Evolutionary conservation across 2,113 vertebrate genomes (phyloP).

Genomic region (Ceyx margarethae): DNA sequence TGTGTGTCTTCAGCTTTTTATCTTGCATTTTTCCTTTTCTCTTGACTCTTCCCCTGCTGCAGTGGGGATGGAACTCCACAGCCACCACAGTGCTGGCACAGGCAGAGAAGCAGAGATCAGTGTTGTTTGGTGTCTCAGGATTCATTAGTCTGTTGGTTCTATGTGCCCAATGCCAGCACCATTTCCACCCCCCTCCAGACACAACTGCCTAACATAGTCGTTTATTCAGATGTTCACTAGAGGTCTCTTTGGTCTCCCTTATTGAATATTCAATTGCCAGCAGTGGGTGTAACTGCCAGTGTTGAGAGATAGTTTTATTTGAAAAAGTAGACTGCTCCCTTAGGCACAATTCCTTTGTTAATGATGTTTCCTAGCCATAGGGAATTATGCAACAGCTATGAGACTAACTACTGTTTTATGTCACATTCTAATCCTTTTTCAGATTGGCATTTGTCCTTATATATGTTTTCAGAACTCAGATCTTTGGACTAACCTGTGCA

Average conservation of each 20-base stretch:
- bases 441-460: constrained; percentile 2
- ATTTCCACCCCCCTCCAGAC: background rate
- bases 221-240: background rate
- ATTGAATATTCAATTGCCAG: background rate
- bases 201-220: background rate
- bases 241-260: background rate
- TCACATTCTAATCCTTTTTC: background rate
- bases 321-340: background rate
- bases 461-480: background rate
- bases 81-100: fast-evolving
- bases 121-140: background rate
- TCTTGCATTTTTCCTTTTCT: background rate
- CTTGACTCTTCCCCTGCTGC: background rate
- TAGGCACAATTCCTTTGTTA: constrained; percentile 9
- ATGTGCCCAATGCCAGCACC: background rate
- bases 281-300: constrained; percentile 6
- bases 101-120: background rate
- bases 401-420: background rate
- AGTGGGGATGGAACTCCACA: background rate
- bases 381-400: background rate
- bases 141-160: background rate
- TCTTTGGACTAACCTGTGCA: background rate
- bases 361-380: background rate
- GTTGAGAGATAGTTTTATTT: constrained; percentile 4
- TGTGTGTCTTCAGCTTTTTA: background rate